Evolutionary conservation across 1,140 invertebrate genomes (phyloP), one percentile per base, ranked within the genome.

Genomic region (Asbolus verrucosus): DNA sequence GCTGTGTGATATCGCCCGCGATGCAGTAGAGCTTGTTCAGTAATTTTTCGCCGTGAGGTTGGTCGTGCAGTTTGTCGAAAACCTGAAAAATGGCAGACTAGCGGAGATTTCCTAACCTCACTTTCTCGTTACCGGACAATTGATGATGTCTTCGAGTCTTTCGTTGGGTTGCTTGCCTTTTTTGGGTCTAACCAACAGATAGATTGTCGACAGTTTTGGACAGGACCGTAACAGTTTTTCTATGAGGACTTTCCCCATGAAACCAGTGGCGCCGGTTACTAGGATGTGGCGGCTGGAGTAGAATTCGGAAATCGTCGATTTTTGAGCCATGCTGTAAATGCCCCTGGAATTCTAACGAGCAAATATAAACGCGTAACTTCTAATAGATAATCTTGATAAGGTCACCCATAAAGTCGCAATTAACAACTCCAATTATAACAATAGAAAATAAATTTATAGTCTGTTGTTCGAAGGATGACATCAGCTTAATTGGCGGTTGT

Each of bases 211-310:
- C 54, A 94, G 74, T 4, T 87, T 83, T 0, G 88, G 87, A 80
- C 92, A 94, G 46, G 86, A 88, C 11, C 88, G 77, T 0, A 94
- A 80, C 3, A 94, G 75, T 78, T 94, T 94, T 71, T 92, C 89
- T 6, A 94, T 83, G 8, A 94, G 79, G 1, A 95, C 93, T 83
- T 97, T 97, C n/a, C 95, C 95, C 88, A 97, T 92, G 71, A 97
- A 94, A 3, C 91, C 90, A 0, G 89, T 88, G 0, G 86, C 89
- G 6, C 91, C 91, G 0, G 90, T 92, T 36, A 94, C 85, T 9
- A 94, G 87, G 15, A 96, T 33, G 14, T 73, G 65, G 54, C 78
- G 73, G 5, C 63, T 71, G 1, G 65, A 30, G 67, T 77, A 81
- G 73, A 75, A 80, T 30, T 73, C 43, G 1, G 71, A 16, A 31